A percentile compares a stretch with the other conserved stretches of the same genome.
These are phyloP conservation scores for Mya arenaria DNA, from an alignment of 1,140 invertebrate species.

Conservation along the genomic window DNA sequence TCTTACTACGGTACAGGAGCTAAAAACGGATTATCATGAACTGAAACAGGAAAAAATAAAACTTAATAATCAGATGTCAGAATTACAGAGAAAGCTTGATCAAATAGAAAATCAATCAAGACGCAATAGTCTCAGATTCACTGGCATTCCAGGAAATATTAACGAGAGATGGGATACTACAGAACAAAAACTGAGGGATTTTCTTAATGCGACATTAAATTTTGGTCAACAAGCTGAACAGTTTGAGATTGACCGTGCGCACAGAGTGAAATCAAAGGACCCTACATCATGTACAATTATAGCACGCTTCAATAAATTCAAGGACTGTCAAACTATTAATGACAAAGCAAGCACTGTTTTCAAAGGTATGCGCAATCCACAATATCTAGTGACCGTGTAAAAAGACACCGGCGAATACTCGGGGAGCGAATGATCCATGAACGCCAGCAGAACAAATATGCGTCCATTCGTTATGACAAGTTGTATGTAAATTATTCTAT, in stretches of 20 bases:
- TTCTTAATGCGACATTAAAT: neutral
- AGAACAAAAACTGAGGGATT: neutral
- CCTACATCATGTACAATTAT: neutral
- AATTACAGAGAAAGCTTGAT: neutral
- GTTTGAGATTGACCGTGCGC: neutral
- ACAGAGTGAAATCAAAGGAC: slow-evolving; percentile 7
- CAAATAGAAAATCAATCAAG: neutral
- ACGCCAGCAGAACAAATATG: too few species aligned
- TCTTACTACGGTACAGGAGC: neutral
- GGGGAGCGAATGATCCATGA: too few species aligned
- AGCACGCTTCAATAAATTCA: neutral
- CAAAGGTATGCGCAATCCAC: too few species aligned
- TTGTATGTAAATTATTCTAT: too few species aligned
- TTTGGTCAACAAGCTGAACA: neutral
- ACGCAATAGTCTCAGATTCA: neutral
- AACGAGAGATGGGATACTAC: neutral
- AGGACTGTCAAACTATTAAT: neutral
- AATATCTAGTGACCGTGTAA: too few species aligned
- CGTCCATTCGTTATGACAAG: too few species aligned
- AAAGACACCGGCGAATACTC: too few species aligned
- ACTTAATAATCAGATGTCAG: neutral
- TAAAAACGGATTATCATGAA: neutral
- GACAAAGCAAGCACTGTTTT: neutral
- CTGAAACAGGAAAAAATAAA: slow-evolving; percentile 1
- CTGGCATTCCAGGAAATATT: slow-evolving; percentile 3